Conservation (phyloP, 2,797 vertebrate species). For the Premnoplex brunnescens region DNA sequence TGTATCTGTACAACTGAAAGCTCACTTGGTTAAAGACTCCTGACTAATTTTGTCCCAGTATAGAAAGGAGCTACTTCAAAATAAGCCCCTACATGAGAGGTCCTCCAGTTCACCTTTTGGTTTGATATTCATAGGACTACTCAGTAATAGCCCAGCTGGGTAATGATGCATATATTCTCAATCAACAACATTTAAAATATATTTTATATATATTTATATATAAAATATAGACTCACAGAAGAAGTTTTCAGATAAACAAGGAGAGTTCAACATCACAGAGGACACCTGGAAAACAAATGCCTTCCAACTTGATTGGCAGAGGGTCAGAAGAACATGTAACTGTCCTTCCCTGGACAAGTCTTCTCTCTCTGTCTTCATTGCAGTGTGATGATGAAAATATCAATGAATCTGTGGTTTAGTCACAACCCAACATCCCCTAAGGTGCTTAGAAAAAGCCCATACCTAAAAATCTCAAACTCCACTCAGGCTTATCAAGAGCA, state of each 20-base stretch:
- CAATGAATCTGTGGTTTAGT: neutral
- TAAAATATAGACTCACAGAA: neutral
- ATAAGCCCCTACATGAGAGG: neutral
- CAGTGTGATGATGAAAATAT: neutral
- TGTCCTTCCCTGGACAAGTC: neutral
- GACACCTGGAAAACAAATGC: neutral
- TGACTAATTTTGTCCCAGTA: neutral
- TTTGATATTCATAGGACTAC: neutral
- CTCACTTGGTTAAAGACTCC: neutral
- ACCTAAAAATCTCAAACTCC: neutral
- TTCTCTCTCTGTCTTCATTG: neutral
- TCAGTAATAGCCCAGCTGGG: neutral
- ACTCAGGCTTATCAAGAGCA: neutral
- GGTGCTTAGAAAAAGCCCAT: neutral
- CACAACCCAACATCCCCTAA: neutral
- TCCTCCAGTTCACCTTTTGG: neutral
- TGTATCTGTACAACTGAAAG: neutral
- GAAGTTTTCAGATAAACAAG: neutral
- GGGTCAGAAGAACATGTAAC: neutral
- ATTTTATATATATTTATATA: neutral
- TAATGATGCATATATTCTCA: neutral
- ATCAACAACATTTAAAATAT: neutral
- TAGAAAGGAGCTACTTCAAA: neutral
- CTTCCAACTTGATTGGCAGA: neutral
- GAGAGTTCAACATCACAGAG: neutral